phyloP scores from a whole-genome alignment of 1,140 invertebrate species.

The Neodiprion virginianus region DNA sequence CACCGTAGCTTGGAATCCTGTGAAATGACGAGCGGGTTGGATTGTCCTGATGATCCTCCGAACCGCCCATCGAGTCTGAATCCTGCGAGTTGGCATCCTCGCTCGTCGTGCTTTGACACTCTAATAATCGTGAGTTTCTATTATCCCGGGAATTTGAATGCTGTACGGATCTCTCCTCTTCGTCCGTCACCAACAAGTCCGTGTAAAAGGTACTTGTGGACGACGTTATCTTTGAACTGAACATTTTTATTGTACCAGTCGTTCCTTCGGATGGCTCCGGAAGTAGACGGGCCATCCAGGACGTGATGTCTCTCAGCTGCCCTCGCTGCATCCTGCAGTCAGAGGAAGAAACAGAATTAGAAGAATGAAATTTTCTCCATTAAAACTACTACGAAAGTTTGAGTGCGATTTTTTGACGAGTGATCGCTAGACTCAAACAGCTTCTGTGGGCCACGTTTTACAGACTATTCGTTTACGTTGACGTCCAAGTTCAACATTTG shows the following conservation, averaged over 20 bases:
- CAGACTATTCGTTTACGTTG: no score
- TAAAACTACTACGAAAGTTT: no score
- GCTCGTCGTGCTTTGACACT: constrained; percentile 42
- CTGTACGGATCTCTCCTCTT: constrained; percentile 32
- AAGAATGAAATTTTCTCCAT: no score
- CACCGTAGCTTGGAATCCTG: constrained; percentile 50
- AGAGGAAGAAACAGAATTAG: background rate
- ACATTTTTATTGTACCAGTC: constrained; percentile 51
- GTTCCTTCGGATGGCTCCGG: constrained; percentile 48
- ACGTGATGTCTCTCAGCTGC: constrained; percentile 53
- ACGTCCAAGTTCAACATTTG: no score
- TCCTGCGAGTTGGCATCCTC: constrained; percentile 53
- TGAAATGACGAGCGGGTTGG: constrained; percentile 46
- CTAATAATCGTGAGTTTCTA: constrained; percentile 37
- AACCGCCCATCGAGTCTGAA: constrained; percentile 43
- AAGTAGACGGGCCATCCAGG: constrained; percentile 51
- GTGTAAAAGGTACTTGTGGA: constrained; percentile 57
- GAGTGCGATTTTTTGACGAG: no score
- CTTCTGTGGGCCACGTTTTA: no score
- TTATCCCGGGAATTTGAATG: constrained; percentile 25
- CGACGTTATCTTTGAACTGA: constrained; percentile 49
- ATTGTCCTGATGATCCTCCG: constrained; percentile 46
- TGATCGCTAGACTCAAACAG: no score
- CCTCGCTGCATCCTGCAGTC: constrained; percentile 51
- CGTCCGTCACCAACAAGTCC: constrained; percentile 42